Evolutionary conservation across 1,140 invertebrate species (phyloP).

Genomic region (Drosophila neocordata): DNA sequence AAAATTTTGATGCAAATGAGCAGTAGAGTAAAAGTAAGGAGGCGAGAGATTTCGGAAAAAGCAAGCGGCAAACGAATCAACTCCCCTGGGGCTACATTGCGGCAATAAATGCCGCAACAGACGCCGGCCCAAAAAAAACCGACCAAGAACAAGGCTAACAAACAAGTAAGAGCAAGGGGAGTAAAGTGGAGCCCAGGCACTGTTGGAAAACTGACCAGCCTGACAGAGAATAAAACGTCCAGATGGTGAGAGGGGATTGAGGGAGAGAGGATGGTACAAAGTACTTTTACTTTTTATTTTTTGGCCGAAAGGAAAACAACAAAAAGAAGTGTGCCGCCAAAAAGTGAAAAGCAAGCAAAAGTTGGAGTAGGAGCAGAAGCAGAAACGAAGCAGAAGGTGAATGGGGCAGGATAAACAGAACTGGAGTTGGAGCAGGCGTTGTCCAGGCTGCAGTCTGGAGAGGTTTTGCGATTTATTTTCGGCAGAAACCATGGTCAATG

Average conservation of each 20-base stretch:
- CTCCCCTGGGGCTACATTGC: slow-evolving; percentile 57
- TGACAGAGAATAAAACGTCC: background rate
- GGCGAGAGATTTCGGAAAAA: slow-evolving; percentile 12
- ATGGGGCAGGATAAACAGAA: background rate
- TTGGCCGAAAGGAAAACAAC: slow-evolving; percentile 37
- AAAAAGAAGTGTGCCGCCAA: slow-evolving; percentile 69
- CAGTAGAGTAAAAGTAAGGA: slow-evolving; percentile 20
- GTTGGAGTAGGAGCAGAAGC: slow-evolving; percentile 14
- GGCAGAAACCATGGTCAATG: background rate
- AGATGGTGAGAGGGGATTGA: background rate
- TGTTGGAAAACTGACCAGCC: background rate
- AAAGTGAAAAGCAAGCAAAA: slow-evolving; percentile 77
- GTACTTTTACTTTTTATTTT: slow-evolving; percentile 78
- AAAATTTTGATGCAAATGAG: slow-evolving; percentile 79
- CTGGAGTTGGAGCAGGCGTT: slow-evolving; percentile 12
- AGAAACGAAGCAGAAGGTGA: background rate
- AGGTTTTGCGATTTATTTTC: slow-evolving; percentile 41
- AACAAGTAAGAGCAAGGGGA: slow-evolving; percentile 21
- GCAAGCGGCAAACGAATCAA: slow-evolving; percentile 49
- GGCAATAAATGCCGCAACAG: slow-evolving; percentile 77
- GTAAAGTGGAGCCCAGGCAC: background rate
- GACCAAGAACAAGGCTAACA: slow-evolving; percentile 34
- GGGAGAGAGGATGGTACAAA: background rate
- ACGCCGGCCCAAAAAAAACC: slow-evolving; percentile 32
- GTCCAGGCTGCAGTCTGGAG: slow-evolving; percentile 26